Conservation (phyloP, 1,140 invertebrate species). For the Neotoxoptera formosana region DNA sequence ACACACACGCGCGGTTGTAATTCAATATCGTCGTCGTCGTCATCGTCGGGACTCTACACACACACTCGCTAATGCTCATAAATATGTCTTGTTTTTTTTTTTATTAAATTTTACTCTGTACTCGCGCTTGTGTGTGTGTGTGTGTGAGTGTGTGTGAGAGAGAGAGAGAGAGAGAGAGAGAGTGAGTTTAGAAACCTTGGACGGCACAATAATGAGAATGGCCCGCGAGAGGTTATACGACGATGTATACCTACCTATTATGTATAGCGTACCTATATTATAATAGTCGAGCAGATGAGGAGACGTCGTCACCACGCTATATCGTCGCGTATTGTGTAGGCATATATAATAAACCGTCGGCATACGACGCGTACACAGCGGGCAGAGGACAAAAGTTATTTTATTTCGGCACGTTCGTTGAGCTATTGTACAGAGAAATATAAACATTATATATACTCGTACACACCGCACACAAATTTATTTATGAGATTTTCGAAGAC, state of each 20-base stretch:
- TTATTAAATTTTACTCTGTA: not conserved
- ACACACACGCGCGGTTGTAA: not conserved
- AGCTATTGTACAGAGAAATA: not conserved
- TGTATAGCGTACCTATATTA: not conserved
- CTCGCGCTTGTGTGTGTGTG: too few species aligned
- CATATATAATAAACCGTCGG: not conserved
- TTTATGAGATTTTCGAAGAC: not conserved
- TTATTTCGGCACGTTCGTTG: conserved; percentile 9
- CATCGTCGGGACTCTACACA: not conserved
- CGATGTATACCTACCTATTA: not conserved
- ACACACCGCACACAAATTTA: not conserved
- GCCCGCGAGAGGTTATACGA: not conserved
- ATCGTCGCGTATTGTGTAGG: not conserved
- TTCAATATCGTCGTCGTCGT: conserved; percentile 2
- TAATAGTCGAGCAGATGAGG: not conserved
- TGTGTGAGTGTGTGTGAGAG: too few species aligned
- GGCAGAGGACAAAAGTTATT: not conserved
- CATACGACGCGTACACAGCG: not conserved
- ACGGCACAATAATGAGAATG: not conserved
- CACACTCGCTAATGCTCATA: conserved; percentile 4
- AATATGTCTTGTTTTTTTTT: conserved; percentile 23
- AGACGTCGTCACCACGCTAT: not conserved
- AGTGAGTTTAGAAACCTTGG: not conserved
- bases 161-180: too few species aligned
- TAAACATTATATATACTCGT: not conserved